Percentiles rank a stretch among this genome's conserved stretches.
These are phyloP conservation scores for Hemithea aestivaria DNA, from an alignment of 2,888 invertebrate genomes.

Conservation along the genomic window DNA sequence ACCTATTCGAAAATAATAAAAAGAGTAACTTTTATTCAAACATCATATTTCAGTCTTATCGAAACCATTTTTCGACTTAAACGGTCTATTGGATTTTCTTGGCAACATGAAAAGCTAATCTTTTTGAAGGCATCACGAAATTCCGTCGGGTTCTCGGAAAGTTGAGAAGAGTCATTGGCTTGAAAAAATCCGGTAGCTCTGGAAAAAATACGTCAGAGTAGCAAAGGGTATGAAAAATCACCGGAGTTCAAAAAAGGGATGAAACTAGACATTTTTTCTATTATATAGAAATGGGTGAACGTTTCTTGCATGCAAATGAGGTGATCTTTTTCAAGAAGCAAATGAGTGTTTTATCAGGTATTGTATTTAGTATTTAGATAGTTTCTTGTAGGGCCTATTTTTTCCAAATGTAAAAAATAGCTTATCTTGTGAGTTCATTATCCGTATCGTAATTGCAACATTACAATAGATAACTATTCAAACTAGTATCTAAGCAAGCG, in stretches of 20 bases:
- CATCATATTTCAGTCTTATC: not conserved
- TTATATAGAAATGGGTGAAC: constrained; percentile 30
- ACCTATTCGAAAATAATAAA: too few species aligned
- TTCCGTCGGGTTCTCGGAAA: constrained; percentile 3
- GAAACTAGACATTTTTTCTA: constrained; percentile 41
- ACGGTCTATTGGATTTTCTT: constrained; percentile 9
- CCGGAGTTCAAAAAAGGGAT: constrained; percentile 43
- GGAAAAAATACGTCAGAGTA: constrained; percentile 32
- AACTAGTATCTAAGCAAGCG: too few species aligned
- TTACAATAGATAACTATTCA: not conserved
- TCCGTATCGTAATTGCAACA: too few species aligned
- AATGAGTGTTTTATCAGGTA: too few species aligned
- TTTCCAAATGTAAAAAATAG: too few species aligned
- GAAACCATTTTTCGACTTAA: constrained; percentile 1
- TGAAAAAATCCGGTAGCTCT: constrained; percentile 31
- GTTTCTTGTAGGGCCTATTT: too few species aligned
- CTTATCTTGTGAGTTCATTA: too few species aligned
- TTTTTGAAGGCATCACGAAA: constrained; percentile 8
- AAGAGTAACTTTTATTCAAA: too few species aligned
- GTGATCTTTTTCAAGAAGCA: not conserved
- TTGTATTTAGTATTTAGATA: too few species aligned
- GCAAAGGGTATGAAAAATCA: constrained; percentile 38
- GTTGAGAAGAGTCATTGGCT: constrained; percentile 10
- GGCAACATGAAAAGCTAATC: constrained; percentile 11
- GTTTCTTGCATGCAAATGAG: constrained; percentile 16